Conservation (phyloP, 2,797 vertebrate genomes). For the Alca torda region DNA sequence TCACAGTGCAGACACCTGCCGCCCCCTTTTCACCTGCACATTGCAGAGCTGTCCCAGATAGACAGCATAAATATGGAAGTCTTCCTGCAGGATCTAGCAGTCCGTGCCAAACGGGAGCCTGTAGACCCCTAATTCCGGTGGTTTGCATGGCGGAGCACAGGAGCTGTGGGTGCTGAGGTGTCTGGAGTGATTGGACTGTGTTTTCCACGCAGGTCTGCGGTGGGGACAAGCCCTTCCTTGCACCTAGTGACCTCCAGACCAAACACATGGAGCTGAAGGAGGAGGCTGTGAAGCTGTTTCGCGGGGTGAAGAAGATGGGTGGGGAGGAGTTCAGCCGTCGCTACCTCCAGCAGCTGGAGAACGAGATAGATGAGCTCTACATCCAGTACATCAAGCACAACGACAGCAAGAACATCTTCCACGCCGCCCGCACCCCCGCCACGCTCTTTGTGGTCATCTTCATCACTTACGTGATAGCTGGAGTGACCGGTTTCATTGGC, state of each 20-base stretch:
- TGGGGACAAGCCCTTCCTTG: slow-evolving; percentile 94
- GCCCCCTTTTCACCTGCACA: background rate
- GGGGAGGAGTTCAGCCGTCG: slow-evolving; percentile 98
- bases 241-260: slow-evolving; percentile 90
- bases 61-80: background rate
- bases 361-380: slow-evolving; percentile 93
- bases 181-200: background rate
- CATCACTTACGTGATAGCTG: slow-evolving; percentile 94
- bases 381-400: slow-evolving; percentile 99
- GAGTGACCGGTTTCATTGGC: slow-evolving; percentile 94
- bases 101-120: accelerated
- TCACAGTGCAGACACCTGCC: background rate
- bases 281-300: slow-evolving; percentile 90
- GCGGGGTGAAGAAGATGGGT: slow-evolving; percentile 97
- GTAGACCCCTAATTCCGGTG: background rate
- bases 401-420: slow-evolving; percentile 99
- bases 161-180: background rate
- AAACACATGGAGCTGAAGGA: slow-evolving; percentile 86
- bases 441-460: slow-evolving; percentile 99
- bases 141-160: background rate
- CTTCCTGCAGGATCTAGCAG: background rate
- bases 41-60: background rate
- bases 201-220: slow-evolving; percentile 85
- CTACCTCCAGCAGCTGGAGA: slow-evolving; percentile 96
- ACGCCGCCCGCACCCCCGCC: slow-evolving; percentile 95